A percentile compares a stretch with the other conserved stretches of the same genome.
Conservation (phyloP, 2,888 invertebrate genomes). For the Drosophila meridionalis region DNA sequence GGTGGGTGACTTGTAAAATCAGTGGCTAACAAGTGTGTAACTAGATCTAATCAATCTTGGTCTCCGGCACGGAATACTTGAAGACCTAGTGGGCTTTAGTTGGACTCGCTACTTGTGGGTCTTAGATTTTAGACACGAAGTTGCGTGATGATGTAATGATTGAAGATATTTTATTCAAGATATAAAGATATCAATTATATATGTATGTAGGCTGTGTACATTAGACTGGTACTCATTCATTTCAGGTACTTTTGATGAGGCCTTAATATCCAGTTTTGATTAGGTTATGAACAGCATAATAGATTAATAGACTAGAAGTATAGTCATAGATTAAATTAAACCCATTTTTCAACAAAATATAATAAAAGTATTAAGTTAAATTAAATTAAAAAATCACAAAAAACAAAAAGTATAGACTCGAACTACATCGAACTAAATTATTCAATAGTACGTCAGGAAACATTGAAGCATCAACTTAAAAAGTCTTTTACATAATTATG, state of each 20-base stretch:
- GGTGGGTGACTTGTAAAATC: not conserved
- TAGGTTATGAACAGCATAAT: not conserved
- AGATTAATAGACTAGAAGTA: not conserved
- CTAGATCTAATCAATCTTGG: not conserved
- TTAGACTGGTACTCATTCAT: not conserved
- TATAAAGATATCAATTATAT: not conserved
- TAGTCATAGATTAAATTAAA: too few species aligned
- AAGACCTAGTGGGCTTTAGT: not conserved
- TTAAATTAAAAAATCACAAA: too few species aligned
- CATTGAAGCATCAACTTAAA: not conserved
- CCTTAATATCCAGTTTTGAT: not conserved
- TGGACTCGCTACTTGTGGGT: not conserved
- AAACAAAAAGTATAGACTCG: too few species aligned
- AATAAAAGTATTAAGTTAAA: too few species aligned
- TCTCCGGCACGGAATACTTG: not conserved
- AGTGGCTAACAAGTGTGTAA: constrained; percentile 1
- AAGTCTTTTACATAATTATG: not conserved
- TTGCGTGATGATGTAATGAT: not conserved
- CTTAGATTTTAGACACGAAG: not conserved
- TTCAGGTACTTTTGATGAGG: not conserved
- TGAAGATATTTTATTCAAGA: not conserved
- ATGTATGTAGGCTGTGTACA: not conserved
- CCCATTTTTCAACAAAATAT: too few species aligned
- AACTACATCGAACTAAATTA: not conserved
- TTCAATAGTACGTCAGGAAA: not conserved